Conservation (phyloP, 2,797 vertebrate species). For the Lepidocolaptes lacrymiger region DNA sequence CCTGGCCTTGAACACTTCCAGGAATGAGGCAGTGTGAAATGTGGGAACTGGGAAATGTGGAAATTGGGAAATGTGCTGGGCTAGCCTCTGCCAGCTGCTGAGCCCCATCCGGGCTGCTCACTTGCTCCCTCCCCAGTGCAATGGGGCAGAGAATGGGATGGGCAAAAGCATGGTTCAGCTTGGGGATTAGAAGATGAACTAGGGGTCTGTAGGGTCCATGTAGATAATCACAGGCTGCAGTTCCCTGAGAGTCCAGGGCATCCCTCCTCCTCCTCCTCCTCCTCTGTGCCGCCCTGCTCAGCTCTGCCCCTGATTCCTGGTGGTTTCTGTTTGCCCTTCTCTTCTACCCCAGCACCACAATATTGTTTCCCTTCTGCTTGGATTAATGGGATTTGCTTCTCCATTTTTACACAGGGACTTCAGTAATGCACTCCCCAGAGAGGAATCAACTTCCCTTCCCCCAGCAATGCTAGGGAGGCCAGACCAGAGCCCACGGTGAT, state of each 20-base stretch:
- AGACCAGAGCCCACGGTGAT: background rate
- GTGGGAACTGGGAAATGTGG: background rate
- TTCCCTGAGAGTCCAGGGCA: fast-evolving
- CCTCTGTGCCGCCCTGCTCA: fast-evolving
- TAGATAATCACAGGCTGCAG: background rate
- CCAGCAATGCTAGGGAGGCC: background rate
- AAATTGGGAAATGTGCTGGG: background rate
- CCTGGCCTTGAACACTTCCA: background rate
- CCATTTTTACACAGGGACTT: background rate
- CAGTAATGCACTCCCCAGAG: background rate
- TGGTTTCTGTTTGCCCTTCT: background rate
- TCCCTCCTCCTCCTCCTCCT: background rate
- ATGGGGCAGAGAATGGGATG: background rate
- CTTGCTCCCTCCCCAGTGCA: fast-evolving
- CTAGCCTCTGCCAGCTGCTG: background rate
- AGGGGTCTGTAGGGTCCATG: fast-evolving
- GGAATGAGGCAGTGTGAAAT: background rate
- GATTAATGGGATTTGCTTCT: background rate
- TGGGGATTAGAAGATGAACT: background rate
- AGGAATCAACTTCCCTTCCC: background rate
- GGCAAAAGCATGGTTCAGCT: background rate
- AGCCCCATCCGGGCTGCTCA: background rate
- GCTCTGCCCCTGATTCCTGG: background rate
- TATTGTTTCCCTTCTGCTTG: background rate
- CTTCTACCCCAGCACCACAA: background rate